phyloP scores from a whole-genome alignment of 92 coral and sea anemone species.

The Bergia sp. region DNA sequence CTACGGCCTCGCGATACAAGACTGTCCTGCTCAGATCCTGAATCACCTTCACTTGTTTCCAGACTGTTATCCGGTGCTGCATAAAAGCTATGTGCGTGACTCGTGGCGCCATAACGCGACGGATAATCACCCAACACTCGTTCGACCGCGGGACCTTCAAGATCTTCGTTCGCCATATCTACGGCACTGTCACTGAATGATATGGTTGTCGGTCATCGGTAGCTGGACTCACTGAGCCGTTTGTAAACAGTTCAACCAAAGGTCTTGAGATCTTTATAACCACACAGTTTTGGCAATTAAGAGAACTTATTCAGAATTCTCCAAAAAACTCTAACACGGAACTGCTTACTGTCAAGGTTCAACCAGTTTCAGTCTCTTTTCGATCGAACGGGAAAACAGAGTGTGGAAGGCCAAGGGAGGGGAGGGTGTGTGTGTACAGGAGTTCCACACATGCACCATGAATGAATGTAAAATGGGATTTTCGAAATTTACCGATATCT shows the following conservation, averaged over 20 bases:
- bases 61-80: not conserved
- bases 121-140: not conserved
- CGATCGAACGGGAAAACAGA: not conserved
- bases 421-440: too few relatives aligned
- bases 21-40: not conserved
- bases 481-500: too few relatives aligned
- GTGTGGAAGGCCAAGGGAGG: too few relatives aligned
- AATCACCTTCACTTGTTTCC: not conserved
- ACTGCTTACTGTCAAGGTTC: not conserved
- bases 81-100: not conserved
- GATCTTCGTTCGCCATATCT: not conserved
- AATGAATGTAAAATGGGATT: too few relatives aligned
- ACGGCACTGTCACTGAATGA: too few relatives aligned
- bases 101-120: conserved; percentile 23
- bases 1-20: not conserved
- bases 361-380: not conserved
- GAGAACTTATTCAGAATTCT: too few relatives aligned
- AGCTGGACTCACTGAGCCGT: not conserved
- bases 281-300: not conserved
- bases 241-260: too few relatives aligned
- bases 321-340: too few relatives aligned
- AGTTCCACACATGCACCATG: too few relatives aligned
- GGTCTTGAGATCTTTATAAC: not conserved
- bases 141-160: too few relatives aligned
- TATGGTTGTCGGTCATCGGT: too few relatives aligned